A percentile compares a stretch with the other conserved stretches of the same genome.
Evolutionary conservation across 35 echinoderm and acorn worm species (phyloP).

Genomic region (Apostichopus californicus): DNA sequence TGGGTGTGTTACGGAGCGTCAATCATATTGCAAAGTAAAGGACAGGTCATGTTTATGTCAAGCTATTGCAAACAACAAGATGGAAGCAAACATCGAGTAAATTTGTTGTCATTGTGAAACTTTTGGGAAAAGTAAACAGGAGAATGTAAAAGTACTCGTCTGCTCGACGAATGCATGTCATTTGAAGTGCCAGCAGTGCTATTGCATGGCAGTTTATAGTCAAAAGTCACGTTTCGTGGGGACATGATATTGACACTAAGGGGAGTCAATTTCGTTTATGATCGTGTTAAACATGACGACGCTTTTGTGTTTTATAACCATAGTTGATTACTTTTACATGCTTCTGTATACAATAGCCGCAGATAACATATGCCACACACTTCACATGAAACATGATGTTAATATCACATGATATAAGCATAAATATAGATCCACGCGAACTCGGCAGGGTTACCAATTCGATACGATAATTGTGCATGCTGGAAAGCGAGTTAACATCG

Average conservation of each 20-base stretch:
- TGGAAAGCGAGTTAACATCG: no score
- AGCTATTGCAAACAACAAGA: background rate
- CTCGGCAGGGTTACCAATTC: no score
- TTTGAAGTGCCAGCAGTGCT: background rate
- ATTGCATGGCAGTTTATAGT: background rate
- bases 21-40: background rate
- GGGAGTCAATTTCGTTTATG: background rate
- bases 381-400: no score
- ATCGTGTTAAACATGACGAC: background rate
- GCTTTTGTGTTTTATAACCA: background rate
- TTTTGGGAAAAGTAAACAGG: background rate
- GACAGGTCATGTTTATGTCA: background rate
- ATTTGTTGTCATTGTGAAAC: background rate
- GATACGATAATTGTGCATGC: no score
- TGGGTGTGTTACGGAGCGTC: background rate
- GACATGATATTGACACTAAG: background rate
- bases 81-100: background rate
- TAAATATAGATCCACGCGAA: no score
- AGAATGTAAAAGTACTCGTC: background rate
- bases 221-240: background rate
- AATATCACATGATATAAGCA: no score
- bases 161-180: background rate
- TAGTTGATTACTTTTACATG: background rate
- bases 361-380: no score
- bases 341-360: no score